Evolutionary conservation across 2,888 invertebrate genomes (phyloP).

Genomic region (Campoplex nolae): DNA sequence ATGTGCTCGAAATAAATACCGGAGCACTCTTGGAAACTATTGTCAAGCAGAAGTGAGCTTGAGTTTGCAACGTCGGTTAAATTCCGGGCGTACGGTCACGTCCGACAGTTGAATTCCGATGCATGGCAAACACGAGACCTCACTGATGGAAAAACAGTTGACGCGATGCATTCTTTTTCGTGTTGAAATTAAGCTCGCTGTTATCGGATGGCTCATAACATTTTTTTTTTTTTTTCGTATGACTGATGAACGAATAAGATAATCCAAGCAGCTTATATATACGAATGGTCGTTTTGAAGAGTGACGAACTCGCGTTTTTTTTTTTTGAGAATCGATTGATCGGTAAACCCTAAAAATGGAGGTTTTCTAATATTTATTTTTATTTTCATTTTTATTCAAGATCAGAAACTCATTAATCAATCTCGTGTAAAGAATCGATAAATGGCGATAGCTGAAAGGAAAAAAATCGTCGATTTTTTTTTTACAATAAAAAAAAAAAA

Average conservation of each 20-base stretch:
- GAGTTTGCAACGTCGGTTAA: slow-evolving; percentile 57
- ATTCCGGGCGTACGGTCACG: slow-evolving; percentile 61
- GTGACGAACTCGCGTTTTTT: not conserved
- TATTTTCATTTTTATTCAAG: too few relatives aligned
- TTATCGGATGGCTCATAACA: not conserved
- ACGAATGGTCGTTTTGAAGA: not conserved
- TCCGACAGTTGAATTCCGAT: slow-evolving; percentile 50
- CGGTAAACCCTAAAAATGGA: not conserved
- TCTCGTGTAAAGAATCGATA: not conserved
- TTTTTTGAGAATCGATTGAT: not conserved
- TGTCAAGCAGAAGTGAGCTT: slow-evolving; percentile 30
- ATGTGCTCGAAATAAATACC: slow-evolving; percentile 5
- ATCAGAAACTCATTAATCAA: not conserved
- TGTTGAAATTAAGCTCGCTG: not conserved
- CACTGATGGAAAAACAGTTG: slow-evolving; percentile 18
- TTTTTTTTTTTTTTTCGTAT: not conserved
- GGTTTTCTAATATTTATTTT: not conserved
- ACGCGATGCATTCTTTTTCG: slow-evolving; percentile 34
- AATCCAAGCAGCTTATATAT: not conserved
- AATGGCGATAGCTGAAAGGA: not conserved
- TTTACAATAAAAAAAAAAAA: not conserved
- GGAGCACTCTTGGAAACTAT: slow-evolving; percentile 23
- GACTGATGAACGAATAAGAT: not conserved
- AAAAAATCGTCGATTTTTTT: not conserved
- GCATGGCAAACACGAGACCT: slow-evolving; percentile 6